Percentiles rank a stretch among this genome's conserved stretches.
Evolutionary conservation across 2,888 invertebrate species (phyloP).

Genomic region (Athripsodes cinereus): DNA sequence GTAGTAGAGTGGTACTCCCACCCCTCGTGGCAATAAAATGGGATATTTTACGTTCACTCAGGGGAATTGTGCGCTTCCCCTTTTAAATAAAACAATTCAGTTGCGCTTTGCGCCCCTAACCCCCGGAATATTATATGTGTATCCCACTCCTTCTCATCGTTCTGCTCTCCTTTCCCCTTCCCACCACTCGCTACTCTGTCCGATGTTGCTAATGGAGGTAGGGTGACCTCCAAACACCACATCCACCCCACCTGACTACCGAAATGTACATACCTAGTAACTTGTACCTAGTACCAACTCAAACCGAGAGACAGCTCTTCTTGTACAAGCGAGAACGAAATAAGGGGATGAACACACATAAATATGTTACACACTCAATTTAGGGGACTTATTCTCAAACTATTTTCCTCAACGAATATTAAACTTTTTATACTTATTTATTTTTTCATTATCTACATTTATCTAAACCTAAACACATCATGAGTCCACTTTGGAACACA

Average conservation of each 20-base stretch:
- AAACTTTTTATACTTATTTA: too few relatives aligned
- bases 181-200: slow-evolving; percentile 4
- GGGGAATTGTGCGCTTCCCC: slow-evolving; percentile 19
- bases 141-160: slow-evolving; percentile 12
- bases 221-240: slow-evolving; percentile 2
- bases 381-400: slow-evolving; percentile 3
- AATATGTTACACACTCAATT: slow-evolving; percentile 21
- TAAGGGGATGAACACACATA: slow-evolving; percentile 22
- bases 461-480: too few relatives aligned
- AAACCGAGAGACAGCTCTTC: slow-evolving; percentile 4
- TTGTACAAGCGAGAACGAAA: slow-evolving; percentile 9
- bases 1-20: background rate
- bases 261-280: too few relatives aligned
- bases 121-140: slow-evolving; percentile 1
- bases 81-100: slow-evolving; percentile 28
- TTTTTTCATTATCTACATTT: too few relatives aligned
- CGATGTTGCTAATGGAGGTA: slow-evolving; percentile 12
- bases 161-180: slow-evolving; percentile 13
- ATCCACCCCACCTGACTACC: background rate
- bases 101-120: slow-evolving; percentile 25
- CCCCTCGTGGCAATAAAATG: slow-evolving; percentile 21
- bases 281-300: too few relatives aligned
- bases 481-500: too few relatives aligned
- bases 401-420: too few relatives aligned
- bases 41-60: slow-evolving; percentile 25